A percentile compares a stretch with the other conserved stretches of the same genome.
These are phyloP conservation scores for Lerista edwardsae DNA, from an alignment of 2,797 vertebrate species.

Conservation along the genomic window DNA sequence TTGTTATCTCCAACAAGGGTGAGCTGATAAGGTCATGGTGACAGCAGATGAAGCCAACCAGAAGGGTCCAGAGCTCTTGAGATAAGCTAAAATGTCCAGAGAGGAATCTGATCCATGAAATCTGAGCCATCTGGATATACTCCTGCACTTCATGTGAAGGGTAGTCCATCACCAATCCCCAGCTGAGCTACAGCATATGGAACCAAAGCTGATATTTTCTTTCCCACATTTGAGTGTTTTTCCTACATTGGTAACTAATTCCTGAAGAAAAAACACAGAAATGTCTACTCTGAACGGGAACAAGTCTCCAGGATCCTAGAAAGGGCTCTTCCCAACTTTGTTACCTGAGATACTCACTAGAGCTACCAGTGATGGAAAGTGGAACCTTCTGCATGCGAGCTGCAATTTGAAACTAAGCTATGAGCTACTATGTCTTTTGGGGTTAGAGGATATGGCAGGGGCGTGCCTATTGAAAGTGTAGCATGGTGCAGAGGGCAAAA, in stretches of 20 bases:
- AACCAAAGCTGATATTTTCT: neutral
- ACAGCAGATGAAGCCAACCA: neutral
- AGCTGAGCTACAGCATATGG: neutral
- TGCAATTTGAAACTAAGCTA: neutral
- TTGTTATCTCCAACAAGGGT: neutral
- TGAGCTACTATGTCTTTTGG: neutral
- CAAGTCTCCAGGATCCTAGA: neutral
- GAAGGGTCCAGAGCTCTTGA: neutral
- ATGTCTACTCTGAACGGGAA: neutral
- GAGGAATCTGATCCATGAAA: neutral
- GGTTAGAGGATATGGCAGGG: neutral
- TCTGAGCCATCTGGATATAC: neutral
- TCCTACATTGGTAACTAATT: neutral
- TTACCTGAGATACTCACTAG: neutral
- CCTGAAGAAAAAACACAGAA: neutral
- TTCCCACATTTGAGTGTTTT: neutral
- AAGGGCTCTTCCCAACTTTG: neutral
- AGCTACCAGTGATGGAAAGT: neutral
- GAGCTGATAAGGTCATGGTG: neutral
- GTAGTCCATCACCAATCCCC: neutral
- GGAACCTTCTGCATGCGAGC: neutral
- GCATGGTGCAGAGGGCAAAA: too few relatives aligned
- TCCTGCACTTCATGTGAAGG: neutral
- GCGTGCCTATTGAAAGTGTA: too few relatives aligned
- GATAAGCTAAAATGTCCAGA: slow-evolving; percentile 1